Percentiles rank a stretch among this genome's conserved stretches.
Evolutionary conservation across 2,797 vertebrate species (phyloP).

Genomic region (Cetoscarus ocellatus): DNA sequence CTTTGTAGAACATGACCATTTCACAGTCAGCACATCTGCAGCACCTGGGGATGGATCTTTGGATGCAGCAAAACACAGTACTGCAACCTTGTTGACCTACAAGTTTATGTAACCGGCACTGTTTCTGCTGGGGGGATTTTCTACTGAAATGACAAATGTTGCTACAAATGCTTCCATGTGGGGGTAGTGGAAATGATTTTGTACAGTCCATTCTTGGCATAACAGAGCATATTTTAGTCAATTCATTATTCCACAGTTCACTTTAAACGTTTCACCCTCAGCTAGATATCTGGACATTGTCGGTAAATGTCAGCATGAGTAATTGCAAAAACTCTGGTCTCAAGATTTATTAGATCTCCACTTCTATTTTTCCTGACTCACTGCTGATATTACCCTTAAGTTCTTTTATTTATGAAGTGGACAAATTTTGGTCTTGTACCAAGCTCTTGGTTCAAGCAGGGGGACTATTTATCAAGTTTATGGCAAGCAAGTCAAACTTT

Average conservation of each 20-base stretch:
- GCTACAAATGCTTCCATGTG: not conserved
- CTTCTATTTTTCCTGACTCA: conserved; percentile 19
- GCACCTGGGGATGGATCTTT: conserved; percentile 24
- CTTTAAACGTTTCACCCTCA: conserved; percentile 15
- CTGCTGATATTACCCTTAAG: conserved; percentile 2
- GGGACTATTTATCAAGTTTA: no score
- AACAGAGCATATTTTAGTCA: conserved; percentile 5
- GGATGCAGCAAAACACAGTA: conserved; percentile 29
- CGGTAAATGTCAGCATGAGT: conserved; percentile 10
- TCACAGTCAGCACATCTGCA: conserved; percentile 27
- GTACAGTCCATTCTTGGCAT: conserved; percentile 11
- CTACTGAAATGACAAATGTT: conserved; percentile 5
- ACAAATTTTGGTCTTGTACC: no score
- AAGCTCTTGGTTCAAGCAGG: no score
- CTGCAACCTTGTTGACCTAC: conserved; percentile 19
- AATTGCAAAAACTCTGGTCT: conserved; percentile 14
- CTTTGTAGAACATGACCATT: conserved; percentile 49
- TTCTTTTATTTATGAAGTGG: conserved; percentile 12
- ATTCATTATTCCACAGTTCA: conserved; percentile 10
- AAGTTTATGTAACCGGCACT: conserved; percentile 20
- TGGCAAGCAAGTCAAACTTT: no score
- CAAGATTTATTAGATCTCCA: conserved; percentile 45
- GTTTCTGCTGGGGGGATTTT: not conserved
- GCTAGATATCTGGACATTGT: conserved; percentile 22
- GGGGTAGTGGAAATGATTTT: not conserved